Conservation (phyloP, 2,797 vertebrate species). For the Gymnothorax reevesii region DNA sequence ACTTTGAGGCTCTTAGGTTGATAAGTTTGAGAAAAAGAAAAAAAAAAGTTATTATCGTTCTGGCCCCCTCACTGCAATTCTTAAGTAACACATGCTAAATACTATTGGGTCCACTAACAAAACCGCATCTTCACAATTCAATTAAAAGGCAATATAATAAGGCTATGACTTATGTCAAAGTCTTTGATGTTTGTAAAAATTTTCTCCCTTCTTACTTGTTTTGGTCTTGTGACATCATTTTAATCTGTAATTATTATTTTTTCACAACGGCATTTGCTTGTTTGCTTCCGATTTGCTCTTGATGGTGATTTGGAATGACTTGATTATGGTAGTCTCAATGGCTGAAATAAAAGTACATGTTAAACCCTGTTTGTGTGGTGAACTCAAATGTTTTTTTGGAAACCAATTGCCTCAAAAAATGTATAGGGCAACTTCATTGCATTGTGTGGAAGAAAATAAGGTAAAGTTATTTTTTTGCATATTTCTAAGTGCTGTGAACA, state of each 20-base stretch:
- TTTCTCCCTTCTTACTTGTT: neutral
- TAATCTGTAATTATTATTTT: neutral
- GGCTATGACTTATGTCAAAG: neutral
- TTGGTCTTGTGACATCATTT: neutral
- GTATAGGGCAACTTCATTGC: too few relatives aligned
- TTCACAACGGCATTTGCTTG: neutral
- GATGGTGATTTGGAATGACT: neutral
- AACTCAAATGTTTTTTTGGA: too few relatives aligned
- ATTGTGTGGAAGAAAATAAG: too few relatives aligned
- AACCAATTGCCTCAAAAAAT: too few relatives aligned
- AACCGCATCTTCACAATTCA: neutral
- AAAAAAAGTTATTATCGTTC: neutral
- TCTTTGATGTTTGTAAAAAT: neutral
- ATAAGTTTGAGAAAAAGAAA: neutral
- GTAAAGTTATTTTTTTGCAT: too few relatives aligned
- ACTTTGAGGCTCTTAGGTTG: neutral
- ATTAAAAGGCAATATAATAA: neutral
- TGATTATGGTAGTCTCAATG: neutral
- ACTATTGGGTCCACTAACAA: neutral
- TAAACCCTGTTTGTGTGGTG: too few relatives aligned
- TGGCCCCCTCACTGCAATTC: neutral
- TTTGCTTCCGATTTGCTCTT: neutral
- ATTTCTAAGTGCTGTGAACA: too few relatives aligned
- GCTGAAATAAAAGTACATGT: too few relatives aligned
- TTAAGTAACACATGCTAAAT: neutral